Base-by-base conservation (phyloP, 2,888 invertebrate species). In the Epirrita christyi region DNA sequence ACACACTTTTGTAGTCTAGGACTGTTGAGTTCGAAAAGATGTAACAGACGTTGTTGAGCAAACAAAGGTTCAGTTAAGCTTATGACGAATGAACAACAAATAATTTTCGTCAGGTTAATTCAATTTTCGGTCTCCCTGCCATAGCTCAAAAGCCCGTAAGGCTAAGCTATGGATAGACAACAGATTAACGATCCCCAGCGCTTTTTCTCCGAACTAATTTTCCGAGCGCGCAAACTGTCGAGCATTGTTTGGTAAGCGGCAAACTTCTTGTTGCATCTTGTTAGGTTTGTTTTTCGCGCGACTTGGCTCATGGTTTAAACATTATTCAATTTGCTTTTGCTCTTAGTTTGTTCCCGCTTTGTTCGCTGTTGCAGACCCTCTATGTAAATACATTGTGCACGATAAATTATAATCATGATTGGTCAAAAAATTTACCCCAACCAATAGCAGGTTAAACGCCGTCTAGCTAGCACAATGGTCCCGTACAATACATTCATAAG, bases 241-340 rank as follows among this genome's bases (percentile, higher is more conserved):
- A 56, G 68, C 63, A 73, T 78, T 80, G 74, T 81, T 79, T 76
- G 68, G 62, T 61, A 59, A 66, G 61, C 59, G 66, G 56, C 61
- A 55, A 69, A 72, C 63, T 68, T 67, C 60, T 62, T 48, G 53
- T 45, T 48, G 28, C 38, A 55, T 53, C 60, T 47, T 32, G 56
- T 64, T 59, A 60, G 4, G 36, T 21, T 45, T 46, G 53, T 46
- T 51, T 45, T 48, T 47, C 11, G 38, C 41, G 45, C 14, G 44
- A 38, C 40, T 45, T 50, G 14, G 43, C 29, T 34, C 42, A 15
- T 42, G 13, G 21, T n/a, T n/a, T n/a, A n/a, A n/a, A n/a, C n/a
- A n/a, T n/a, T n/a, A n/a, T n/a, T n/a, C n/a, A n/a, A n/a, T n/a
- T n/a, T n/a, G 42, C 38, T 43, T 42, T 42, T 45, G 15, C 28